Conservation (phyloP, 2,888 invertebrate genomes). For the Hemicrepidius hirtus region DNA sequence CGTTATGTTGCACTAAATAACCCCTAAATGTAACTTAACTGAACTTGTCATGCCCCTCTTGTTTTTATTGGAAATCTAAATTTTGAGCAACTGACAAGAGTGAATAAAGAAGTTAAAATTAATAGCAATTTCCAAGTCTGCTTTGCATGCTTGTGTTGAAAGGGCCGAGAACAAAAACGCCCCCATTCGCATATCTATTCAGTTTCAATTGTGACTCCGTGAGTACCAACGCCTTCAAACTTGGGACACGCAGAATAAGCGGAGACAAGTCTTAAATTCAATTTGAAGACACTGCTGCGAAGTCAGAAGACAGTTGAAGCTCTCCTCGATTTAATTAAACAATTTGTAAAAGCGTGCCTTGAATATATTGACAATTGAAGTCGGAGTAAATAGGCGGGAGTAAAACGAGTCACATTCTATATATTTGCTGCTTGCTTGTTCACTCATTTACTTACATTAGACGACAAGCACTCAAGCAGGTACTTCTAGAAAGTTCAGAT, state of each 20-base stretch:
- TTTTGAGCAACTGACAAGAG: neutral
- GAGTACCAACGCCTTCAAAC: conserved; percentile 39
- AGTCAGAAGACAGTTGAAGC: conserved; percentile 58
- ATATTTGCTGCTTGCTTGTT: conserved; percentile 45
- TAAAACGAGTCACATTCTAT: conserved; percentile 41
- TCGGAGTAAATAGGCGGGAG: conserved; percentile 60
- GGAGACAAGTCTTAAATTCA: conserved; percentile 65
- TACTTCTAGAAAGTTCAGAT: no score
- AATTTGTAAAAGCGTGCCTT: conserved; percentile 71
- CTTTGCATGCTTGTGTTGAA: conserved; percentile 2
- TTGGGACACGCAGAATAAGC: conserved; percentile 50
- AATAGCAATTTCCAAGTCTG: no score
- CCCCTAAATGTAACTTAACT: conserved; percentile 26
- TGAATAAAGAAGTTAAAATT: no score
- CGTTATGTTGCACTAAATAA: conserved; percentile 25
- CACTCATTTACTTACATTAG: conserved; percentile 16
- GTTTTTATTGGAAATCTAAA: no score
- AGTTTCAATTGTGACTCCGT: conserved; percentile 33
- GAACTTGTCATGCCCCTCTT: neutral
- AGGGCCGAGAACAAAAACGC: conserved; percentile 28
- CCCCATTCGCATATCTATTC: conserved; percentile 33
- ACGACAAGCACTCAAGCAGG: neutral
- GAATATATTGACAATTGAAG: conserved; percentile 69
- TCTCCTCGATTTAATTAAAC: conserved; percentile 70
- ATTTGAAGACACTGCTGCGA: conserved; percentile 63